Percentiles rank a stretch among this genome's conserved stretches.
phyloP scores from a whole-genome alignment of 2,113 vertebrate species.

The Cyanoderma ruficeps region DNA sequence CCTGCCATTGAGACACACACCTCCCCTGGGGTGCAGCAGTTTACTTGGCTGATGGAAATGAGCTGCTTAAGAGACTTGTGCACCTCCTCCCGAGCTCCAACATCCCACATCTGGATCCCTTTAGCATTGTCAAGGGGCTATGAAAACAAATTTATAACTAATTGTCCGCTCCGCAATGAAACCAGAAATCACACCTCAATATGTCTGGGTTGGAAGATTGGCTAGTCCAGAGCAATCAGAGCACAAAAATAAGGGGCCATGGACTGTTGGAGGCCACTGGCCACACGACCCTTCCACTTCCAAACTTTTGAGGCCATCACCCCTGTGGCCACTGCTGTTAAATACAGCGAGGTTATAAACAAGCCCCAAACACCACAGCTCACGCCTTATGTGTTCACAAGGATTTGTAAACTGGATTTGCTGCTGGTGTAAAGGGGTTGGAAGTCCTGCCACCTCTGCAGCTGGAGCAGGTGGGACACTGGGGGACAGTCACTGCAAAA shows the following conservation, averaged over 20 bases:
- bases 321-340: background rate
- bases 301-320: background rate
- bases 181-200: background rate
- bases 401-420: background rate
- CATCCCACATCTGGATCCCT: background rate
- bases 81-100: background rate
- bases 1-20: background rate
- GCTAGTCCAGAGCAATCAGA: background rate
- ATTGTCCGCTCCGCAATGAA: fast-evolving
- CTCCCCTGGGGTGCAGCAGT: background rate
- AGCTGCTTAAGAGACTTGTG: background rate
- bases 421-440: background rate
- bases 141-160: background rate
- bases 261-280: background rate
- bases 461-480: background rate
- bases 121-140: background rate
- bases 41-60: background rate
- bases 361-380: background rate
- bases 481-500: background rate
- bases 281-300: background rate
- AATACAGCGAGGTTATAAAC: background rate
- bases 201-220: background rate
- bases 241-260: background rate
- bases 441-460: background rate
- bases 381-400: background rate